These are phyloP conservation scores for Todiramphus saurophagus DNA, from an alignment of 2,113 vertebrate genomes.

Conservation along the genomic window DNA sequence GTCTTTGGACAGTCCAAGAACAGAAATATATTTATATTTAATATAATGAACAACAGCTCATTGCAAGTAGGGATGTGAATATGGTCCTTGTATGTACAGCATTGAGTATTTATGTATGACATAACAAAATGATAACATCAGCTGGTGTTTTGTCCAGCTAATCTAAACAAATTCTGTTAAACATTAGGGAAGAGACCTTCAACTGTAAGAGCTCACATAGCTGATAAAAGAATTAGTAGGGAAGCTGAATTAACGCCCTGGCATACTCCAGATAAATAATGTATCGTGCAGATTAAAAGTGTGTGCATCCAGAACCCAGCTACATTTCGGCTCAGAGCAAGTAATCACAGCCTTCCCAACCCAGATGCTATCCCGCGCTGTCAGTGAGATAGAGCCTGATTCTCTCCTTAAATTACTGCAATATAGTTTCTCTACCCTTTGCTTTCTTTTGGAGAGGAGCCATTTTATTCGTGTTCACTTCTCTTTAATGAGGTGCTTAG, in stretches of 20 bases:
- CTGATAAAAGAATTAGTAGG: constrained; percentile 30
- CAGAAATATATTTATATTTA: background rate
- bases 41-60: background rate
- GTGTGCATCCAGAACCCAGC: background rate
- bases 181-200: background rate
- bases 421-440: constrained; percentile 23
- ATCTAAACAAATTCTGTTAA: background rate
- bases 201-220: background rate
- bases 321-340: constrained; percentile 21
- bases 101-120: background rate
- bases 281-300: constrained; percentile 8
- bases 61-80: background rate
- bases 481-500: constrained; percentile 60
- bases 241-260: background rate
- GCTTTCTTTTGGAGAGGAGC: constrained; percentile 57
- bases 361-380: background rate
- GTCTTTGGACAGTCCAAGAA: background rate
- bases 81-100: background rate
- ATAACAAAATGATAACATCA: background rate
- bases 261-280: background rate
- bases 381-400: constrained; percentile 5
- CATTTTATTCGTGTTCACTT: constrained; percentile 26
- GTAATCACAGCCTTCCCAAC: constrained; percentile 9
- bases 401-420: constrained; percentile 19
- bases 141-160: background rate